Conservation (phyloP, 1,140 invertebrate species). For the Aphis gossypii region DNA sequence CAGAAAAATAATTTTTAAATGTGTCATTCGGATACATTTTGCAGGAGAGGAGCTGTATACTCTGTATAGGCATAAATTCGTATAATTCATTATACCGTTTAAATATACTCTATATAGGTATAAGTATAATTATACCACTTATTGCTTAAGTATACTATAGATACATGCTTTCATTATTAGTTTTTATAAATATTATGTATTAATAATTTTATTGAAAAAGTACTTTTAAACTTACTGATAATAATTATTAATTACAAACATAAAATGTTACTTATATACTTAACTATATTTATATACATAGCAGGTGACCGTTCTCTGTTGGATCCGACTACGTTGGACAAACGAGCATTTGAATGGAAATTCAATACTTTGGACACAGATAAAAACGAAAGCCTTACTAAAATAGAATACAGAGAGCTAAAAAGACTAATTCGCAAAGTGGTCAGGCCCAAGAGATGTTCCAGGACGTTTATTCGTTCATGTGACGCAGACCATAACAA, state of each 20-base stretch:
- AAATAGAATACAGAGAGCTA: slow-evolving; percentile 81
- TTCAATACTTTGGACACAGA: slow-evolving; percentile 82
- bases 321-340: slow-evolving; percentile 23
- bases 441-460: slow-evolving; percentile 86
- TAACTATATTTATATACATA: background rate
- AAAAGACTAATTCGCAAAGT: slow-evolving; percentile 82
- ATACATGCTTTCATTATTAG: too few species aligned
- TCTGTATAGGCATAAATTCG: too few species aligned
- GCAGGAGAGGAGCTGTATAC: too few species aligned
- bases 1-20: too few species aligned
- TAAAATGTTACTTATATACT: background rate
- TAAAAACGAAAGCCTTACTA: slow-evolving; percentile 76
- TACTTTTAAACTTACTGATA: background rate
- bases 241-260: background rate
- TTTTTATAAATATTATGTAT: background rate
- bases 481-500: slow-evolving; percentile 85
- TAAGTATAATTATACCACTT: too few species aligned
- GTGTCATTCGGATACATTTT: too few species aligned
- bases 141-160: too few species aligned
- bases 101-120: too few species aligned
- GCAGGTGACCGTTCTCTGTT: background rate
- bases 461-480: slow-evolving; percentile 82
- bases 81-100: too few species aligned
- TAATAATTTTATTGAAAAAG: background rate
- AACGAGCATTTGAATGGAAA: slow-evolving; percentile 82